Percentiles rank a stretch among this genome's conserved stretches.
Evolutionary conservation across 2,113 vertebrate species (phyloP).

Genomic region (Aleadryas rufinucha): DNA sequence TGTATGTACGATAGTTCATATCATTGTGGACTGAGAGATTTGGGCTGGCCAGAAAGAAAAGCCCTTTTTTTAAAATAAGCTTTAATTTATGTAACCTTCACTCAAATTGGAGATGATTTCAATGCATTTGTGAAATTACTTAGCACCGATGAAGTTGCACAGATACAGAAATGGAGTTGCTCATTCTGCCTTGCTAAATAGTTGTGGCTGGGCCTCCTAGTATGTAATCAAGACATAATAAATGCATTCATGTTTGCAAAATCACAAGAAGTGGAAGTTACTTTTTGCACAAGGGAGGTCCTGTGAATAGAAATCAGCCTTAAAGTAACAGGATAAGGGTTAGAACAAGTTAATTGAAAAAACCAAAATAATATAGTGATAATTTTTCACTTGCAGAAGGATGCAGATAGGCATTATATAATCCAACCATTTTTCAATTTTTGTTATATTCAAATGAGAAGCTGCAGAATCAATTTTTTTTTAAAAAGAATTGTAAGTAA

Average conservation of each 20-base stretch:
- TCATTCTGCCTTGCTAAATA: not conserved
- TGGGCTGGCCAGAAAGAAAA: not conserved
- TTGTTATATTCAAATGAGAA: not conserved
- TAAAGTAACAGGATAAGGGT: not conserved
- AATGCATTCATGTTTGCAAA: not conserved
- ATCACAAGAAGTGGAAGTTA: not conserved
- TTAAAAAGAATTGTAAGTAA: not conserved
- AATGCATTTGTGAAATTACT: not conserved
- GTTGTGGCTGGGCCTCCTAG: not conserved
- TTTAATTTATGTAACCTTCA: not conserved
- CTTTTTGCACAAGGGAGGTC: not conserved
- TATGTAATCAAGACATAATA: not conserved
- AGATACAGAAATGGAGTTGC: not conserved
- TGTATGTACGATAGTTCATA: not conserved
- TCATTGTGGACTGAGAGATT: not conserved
- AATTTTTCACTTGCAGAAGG: not conserved
- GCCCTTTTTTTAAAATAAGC: not conserved
- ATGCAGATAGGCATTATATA: not conserved
- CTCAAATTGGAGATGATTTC: not conserved
- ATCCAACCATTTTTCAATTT: not conserved
- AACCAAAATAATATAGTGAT: not conserved
- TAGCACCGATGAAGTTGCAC: not conserved
- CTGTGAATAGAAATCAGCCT: not conserved
- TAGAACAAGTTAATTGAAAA: not conserved
- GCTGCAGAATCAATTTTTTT: not conserved